These are phyloP conservation scores for Luscinia luscinia DNA, from an alignment of 2,797 vertebrate species.

Conservation along the genomic window DNA sequence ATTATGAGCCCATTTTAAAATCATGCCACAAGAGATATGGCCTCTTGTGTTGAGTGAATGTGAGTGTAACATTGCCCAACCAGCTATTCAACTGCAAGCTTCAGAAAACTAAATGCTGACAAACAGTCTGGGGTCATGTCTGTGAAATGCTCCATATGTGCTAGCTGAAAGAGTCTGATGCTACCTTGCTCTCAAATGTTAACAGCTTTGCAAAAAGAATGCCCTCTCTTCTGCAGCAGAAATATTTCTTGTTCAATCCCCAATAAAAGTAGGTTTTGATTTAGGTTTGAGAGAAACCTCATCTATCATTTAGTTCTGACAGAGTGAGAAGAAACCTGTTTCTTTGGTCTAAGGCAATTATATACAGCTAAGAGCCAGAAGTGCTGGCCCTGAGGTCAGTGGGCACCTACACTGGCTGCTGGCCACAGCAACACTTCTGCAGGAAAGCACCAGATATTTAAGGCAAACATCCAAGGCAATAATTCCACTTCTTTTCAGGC, in stretches of 20 bases:
- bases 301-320: neutral
- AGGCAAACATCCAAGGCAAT: neutral
- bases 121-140: neutral
- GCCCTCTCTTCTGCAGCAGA: neutral
- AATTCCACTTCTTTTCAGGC: neutral
- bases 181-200: neutral
- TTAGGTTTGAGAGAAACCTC: neutral
- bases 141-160: neutral
- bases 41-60: neutral
- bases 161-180: neutral
- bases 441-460: neutral
- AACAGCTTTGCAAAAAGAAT: neutral
- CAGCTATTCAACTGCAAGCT: neutral
- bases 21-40: neutral
- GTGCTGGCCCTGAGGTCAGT: neutral
- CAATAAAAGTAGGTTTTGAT: neutral
- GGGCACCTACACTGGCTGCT: neutral
- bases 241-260: neutral
- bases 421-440: neutral
- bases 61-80: neutral
- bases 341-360: neutral
- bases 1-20: neutral
- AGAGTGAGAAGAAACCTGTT: neutral
- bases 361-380: neutral
- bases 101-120: conserved; percentile 12